Conservation (phyloP, 1,140 invertebrate genomes). For the Mactra quadrangularis region DNA sequence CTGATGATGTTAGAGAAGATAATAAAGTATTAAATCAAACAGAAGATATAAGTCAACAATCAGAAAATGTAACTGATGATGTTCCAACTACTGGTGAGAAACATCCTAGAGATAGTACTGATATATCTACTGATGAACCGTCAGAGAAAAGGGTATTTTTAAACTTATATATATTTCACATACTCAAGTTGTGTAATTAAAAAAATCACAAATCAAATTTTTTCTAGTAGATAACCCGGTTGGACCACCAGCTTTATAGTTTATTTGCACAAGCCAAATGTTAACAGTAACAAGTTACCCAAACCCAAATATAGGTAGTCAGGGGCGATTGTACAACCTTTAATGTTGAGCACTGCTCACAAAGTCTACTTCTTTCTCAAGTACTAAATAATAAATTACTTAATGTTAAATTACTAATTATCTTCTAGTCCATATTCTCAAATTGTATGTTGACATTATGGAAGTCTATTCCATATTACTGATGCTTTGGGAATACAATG, state of each 20-base stretch:
- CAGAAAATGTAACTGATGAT: not conserved
- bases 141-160: constrained; percentile 41
- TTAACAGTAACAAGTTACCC: not conserved
- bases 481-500: too few relatives aligned
- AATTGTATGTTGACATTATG: too few relatives aligned
- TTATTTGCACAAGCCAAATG: not conserved
- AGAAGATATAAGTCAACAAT: not conserved
- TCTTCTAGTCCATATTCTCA: too few relatives aligned
- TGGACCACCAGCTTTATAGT: not conserved
- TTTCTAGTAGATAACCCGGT: not conserved
- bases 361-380: too few relatives aligned
- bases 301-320: not conserved
- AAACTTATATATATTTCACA: not conserved
- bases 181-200: not conserved
- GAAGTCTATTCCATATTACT: too few relatives aligned
- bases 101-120: not conserved
- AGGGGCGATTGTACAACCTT: too few relatives aligned
- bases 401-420: too few relatives aligned
- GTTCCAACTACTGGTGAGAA: not conserved
- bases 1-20: not conserved
- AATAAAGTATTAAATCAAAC: not conserved
- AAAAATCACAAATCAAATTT: not conserved
- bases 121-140: constrained; percentile 9
- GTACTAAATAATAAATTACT: too few relatives aligned
- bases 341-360: too few relatives aligned